Conservation (phyloP, 2,888 invertebrate species). For the Lomographa bimaculata region DNA sequence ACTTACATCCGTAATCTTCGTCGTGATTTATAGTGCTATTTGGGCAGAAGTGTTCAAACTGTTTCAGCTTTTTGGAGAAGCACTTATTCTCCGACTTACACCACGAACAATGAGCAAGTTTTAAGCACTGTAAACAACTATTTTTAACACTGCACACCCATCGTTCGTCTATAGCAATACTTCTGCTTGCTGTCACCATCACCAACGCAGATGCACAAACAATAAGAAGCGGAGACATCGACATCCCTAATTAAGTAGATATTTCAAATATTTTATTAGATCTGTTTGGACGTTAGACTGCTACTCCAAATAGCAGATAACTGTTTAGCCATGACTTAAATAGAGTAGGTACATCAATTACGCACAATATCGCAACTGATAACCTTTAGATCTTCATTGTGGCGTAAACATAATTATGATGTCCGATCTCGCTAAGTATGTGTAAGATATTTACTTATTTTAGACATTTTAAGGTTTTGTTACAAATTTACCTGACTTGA, state of each 20-base stretch:
- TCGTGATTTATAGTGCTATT: slow-evolving; percentile 52
- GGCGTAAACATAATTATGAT: slow-evolving; percentile 43
- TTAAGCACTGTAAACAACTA: slow-evolving; percentile 63
- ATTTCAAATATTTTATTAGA: slow-evolving; percentile 7
- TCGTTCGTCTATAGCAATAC: slow-evolving; percentile 52
- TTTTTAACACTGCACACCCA: slow-evolving; percentile 67
- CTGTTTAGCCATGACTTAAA: slow-evolving; percentile 60
- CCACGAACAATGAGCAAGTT: slow-evolving; percentile 70
- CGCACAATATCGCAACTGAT: slow-evolving; percentile 51
- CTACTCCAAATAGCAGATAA: slow-evolving; percentile 40
- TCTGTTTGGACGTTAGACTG: slow-evolving; percentile 13
- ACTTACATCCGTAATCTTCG: slow-evolving; percentile 57
- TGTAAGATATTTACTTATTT: no score
- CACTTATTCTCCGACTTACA: slow-evolving; percentile 60
- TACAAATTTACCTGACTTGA: no score
- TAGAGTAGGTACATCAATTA: slow-evolving; percentile 40
- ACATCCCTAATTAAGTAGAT: slow-evolving; percentile 34
- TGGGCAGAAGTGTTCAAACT: slow-evolving; percentile 47
- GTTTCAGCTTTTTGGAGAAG: slow-evolving; percentile 52
- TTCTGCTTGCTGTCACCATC: slow-evolving; percentile 33
- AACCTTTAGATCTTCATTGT: slow-evolving; percentile 59
- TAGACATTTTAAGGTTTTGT: no score
- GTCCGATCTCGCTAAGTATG: no score
- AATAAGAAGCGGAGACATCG: slow-evolving; percentile 27
- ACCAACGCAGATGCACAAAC: slow-evolving; percentile 33